Evolutionary conservation across 1,140 invertebrate species (phyloP), one percentile per base, ranked within the genome.

Genomic region (Propsilocerus akamusi): DNA sequence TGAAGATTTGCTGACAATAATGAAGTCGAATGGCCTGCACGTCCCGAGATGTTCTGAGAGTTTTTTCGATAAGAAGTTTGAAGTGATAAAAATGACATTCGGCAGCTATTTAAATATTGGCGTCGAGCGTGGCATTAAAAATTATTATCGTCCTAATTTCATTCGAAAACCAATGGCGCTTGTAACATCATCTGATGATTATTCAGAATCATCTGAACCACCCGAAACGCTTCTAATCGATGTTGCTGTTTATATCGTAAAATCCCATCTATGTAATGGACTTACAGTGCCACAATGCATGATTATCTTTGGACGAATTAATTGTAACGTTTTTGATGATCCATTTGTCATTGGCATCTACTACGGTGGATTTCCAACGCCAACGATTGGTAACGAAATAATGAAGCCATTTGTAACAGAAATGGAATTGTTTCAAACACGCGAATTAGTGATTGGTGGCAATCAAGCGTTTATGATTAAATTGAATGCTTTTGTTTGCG

Each of bases 381-480:
- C 30, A 12, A 50, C 49, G 14, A 50, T 50, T 20, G 49, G 26
- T 11, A 50, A 50, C 25, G 49, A 50, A 41, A 50, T 50, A 17
- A 26, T 50, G n/a, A 26, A 32, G 12, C 49, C 49, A 20, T 50
- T 50, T 10, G 49, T 50, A 5, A 32, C 23, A 37, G 49, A 50
- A 41, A 24, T 50, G 30, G 25, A 50, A 50, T 12, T 8, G 12
- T 12, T 50, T 23, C 17, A 6, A 10, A 49, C 8, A n/a, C 8
- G 17, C 4, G 26, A 26, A 14, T n/a, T 30, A 5, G 26, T 49
- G n/a, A 5, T 28, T 14, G 26, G 30, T 11, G 47, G 26, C 5
- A 41, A 41, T 30, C 22, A 41, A 7, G 14, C 14, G 14, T 41
- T 41, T 20, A 7, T 20, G 22, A 10, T 34, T 25, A 17, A 41